These are phyloP conservation scores for Babylonia areolata DNA, from an alignment of 1,140 invertebrate genomes.

Conservation along the genomic window DNA sequence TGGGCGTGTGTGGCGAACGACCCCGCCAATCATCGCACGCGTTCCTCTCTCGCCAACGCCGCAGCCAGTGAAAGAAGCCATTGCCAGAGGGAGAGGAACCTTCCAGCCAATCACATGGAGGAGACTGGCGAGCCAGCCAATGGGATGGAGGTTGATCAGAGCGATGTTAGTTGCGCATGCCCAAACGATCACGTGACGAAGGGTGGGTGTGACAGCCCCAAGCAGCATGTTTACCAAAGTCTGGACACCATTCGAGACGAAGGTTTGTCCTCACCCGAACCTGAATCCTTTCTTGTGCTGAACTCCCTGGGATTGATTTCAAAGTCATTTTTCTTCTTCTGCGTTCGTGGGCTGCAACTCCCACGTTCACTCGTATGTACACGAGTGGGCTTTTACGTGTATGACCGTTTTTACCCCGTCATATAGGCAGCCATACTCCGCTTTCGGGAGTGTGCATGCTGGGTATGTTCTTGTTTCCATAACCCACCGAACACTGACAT, in stretches of 20 bases:
- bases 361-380: too few species aligned
- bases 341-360: too few species aligned
- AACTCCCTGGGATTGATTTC: too few species aligned
- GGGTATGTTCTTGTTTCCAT: too few species aligned
- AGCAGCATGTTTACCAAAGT: conserved; percentile 29
- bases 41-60: background rate
- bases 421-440: too few species aligned
- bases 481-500: too few species aligned
- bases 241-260: background rate
- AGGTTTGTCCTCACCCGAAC: background rate
- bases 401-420: too few species aligned
- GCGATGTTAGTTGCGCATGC: background rate
- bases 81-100: background rate
- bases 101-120: background rate
- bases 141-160: background rate
- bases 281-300: too few species aligned
- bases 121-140: background rate
- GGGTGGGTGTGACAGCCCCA: background rate
- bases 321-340: too few species aligned
- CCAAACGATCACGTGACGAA: background rate
- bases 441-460: too few species aligned
- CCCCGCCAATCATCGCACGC: background rate
- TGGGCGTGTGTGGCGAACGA: background rate
- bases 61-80: background rate
- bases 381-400: too few species aligned